A percentile compares a stretch with the other conserved stretches of the same genome.
phyloP scores from a whole-genome alignment of 2,797 vertebrate genomes.

The Pantherophis vulpinus region DNA sequence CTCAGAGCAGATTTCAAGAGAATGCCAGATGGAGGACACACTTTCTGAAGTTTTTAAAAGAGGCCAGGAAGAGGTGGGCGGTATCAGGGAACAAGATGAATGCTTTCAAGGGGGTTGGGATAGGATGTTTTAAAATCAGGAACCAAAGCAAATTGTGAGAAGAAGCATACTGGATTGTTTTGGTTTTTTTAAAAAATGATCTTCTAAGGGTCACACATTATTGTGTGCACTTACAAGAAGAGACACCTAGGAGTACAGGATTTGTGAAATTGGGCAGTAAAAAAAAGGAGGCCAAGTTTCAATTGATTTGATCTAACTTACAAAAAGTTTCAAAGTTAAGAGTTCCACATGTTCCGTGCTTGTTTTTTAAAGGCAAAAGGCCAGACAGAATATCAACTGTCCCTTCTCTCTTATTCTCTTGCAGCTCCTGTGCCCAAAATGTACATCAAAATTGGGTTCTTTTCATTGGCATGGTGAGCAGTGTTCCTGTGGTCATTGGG shows the following conservation, averaged over 20 bases:
- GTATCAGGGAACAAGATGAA: neutral
- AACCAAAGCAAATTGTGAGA: neutral
- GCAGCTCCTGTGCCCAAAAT: constrained; percentile 93
- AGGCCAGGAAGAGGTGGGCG: neutral
- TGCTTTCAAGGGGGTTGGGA: neutral
- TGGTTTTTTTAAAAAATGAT: neutral
- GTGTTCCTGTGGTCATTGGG: constrained; percentile 93
- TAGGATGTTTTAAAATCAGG: neutral
- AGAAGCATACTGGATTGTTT: neutral
- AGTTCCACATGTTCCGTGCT: neutral
- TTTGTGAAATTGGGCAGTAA: neutral
- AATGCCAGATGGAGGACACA: neutral
- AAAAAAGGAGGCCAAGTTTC: neutral
- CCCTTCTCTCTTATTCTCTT: constrained; percentile 6
- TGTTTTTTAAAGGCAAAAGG: neutral
- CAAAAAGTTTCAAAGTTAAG: neutral
- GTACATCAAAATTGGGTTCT: constrained; percentile 86
- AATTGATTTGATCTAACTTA: neutral
- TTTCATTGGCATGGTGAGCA: constrained; percentile 92
- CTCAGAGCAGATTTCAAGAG: neutral
- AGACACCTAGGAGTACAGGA: neutral
- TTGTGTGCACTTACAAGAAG: neutral
- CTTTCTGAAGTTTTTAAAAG: neutral
- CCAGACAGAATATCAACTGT: rapidly evolving
- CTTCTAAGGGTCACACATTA: neutral